These are phyloP conservation scores for Planiliza haematocheilus DNA, from an alignment of 2,113 vertebrate species.

Conservation along the genomic window DNA sequence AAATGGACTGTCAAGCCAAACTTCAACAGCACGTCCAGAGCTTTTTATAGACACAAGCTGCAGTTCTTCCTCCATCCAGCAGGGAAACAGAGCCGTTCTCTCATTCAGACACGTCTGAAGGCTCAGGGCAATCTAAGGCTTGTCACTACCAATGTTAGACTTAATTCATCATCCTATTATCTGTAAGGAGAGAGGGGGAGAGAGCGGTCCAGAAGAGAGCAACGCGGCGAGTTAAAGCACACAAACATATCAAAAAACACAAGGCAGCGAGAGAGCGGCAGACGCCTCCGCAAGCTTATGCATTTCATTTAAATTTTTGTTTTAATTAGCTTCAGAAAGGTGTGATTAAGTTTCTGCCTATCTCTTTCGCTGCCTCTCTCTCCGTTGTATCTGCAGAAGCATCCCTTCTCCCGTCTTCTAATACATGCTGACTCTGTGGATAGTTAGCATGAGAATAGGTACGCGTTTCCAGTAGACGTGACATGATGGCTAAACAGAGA, in stretches of 20 bases:
- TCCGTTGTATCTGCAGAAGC: conserved; percentile 39
- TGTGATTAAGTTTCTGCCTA: conserved; percentile 37
- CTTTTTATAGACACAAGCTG: conserved; percentile 16
- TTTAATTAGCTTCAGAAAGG: conserved; percentile 30
- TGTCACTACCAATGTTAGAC: conserved; percentile 69
- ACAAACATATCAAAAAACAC: background rate
- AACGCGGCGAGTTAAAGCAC: background rate
- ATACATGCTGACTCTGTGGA: conserved; percentile 48
- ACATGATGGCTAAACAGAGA: conserved; percentile 63
- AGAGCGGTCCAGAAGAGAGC: conserved; percentile 34
- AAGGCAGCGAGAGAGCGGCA: conserved; percentile 27
- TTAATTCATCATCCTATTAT: conserved; percentile 75
- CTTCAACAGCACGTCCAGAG: conserved; percentile 24
- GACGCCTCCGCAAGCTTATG: conserved; percentile 32
- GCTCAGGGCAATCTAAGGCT: conserved; percentile 64
- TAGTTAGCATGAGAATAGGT: conserved; percentile 47
- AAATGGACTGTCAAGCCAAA: conserved; percentile 18
- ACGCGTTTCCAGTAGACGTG: conserved; percentile 41
- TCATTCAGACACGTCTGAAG: conserved; percentile 50
- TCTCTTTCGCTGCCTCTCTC: conserved; percentile 25
- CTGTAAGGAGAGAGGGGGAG: conserved; percentile 26
- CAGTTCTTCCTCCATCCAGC: conserved; percentile 48
- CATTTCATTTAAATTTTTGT: conserved; percentile 43
- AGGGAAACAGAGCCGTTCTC: conserved; percentile 38
- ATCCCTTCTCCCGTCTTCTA: conserved; percentile 14